Evolutionary conservation across 2,888 invertebrate species (phyloP), one percentile per base, ranked within the genome.

Genomic region (Pyrocoelia pectoralis): DNA sequence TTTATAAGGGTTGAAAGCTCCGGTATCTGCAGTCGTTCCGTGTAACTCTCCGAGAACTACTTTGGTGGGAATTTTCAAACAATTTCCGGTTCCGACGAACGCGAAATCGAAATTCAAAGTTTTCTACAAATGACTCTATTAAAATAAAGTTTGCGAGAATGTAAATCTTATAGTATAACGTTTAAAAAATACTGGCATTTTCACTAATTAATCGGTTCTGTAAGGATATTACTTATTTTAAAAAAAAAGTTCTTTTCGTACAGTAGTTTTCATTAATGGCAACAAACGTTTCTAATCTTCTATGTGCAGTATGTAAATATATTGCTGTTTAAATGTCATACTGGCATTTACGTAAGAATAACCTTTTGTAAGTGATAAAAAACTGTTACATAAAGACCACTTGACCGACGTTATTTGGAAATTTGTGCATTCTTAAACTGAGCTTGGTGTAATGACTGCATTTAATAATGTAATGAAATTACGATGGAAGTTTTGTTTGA

Each of bases 21-120:
- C 62, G 53, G 62, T 68, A 70, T 70, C 70, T 67, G 70, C 70
- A 70, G 70, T 70, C 67, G 66, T 63, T 65, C 53, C 70, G 70
- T 61, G 70, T 59, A 53, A 55, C 52, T 46, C 46, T 54, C 40
- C 56, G 54, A 46, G 60, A 52, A 55, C 38, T 38, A 55, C 61
- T 55, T 57, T 50, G 55, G 58, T 29, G 19, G 52, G n/a, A 56
- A 48, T 41, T 56, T 52, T 55, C 28, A 24, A 24, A 24, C 51
- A 40, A 48, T 49, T 59, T 56, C 59, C 56, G 53, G 24, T 57
- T 65, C 65, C 58, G 61, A 56, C 53, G 59, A 33, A 57, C 48
- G 51, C 49, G 29, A 51, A 41, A 53, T 57, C 28, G n/a, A 40
- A 50, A 40, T 33, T 43, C 13, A 28, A 24, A 29, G 13, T 38